Conservation (phyloP, 2,888 invertebrate genomes). For the Atethmia centrago region DNA sequence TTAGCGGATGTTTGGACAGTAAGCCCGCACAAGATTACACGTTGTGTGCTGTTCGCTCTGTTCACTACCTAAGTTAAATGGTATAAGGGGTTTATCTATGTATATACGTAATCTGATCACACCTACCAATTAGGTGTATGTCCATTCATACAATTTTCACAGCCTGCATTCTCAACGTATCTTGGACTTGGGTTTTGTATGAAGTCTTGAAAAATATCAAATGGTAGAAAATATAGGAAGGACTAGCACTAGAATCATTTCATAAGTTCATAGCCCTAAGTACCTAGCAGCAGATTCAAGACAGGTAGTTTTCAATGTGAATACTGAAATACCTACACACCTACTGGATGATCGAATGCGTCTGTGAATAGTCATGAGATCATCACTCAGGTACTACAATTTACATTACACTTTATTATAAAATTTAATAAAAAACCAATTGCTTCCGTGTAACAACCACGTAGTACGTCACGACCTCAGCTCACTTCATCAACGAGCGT, state of each 20-base stretch:
- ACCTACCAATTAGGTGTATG: conserved; percentile 16
- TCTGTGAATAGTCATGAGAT: neutral
- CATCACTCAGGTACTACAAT: neutral
- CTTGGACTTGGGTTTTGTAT: neutral
- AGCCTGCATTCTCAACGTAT: neutral
- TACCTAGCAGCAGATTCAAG: neutral
- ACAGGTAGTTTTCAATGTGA: neutral
- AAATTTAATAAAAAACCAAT: conserved; percentile 14
- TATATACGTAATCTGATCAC: conserved; percentile 2
- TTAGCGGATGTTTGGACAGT: conserved; percentile 13
- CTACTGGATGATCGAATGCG: no score
- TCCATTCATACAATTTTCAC: neutral
- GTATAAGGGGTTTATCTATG: neutral
- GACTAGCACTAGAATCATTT: no score
- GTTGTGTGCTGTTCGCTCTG: neutral
- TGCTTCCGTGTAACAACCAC: neutral
- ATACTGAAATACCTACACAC: neutral
- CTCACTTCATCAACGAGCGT: conserved; percentile 6
- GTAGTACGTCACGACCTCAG: conserved; percentile 9
- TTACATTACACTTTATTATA: neutral
- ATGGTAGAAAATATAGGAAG: neutral
- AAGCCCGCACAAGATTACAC: neutral
- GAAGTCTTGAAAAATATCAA: neutral
- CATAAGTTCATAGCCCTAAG: neutral
- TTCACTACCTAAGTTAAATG: neutral